Evolutionary conservation across 2,888 invertebrate species (phyloP).

Genomic region (Metalampra italica): DNA sequence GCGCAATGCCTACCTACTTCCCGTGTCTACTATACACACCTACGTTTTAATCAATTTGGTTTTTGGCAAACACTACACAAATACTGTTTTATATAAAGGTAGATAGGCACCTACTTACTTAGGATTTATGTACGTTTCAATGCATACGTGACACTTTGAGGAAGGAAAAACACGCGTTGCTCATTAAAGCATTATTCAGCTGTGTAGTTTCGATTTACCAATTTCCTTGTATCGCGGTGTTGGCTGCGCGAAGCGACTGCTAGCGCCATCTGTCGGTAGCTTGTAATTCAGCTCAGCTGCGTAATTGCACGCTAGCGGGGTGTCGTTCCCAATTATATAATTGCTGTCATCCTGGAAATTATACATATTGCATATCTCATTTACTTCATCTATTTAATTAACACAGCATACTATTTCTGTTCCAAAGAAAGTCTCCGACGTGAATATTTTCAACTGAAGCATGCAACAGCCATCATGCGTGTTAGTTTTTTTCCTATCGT

Average conservation of each 20-base stretch:
- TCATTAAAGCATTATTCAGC: constrained; percentile 1
- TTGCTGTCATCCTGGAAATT: constrained; percentile 7
- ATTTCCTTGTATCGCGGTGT: constrained; percentile 3
- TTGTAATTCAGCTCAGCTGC: constrained; percentile 3
- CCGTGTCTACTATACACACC: not conserved
- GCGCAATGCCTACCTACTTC: constrained; percentile 9
- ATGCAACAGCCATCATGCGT: no score
- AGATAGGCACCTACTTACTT: not conserved
- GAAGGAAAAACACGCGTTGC: not conserved
- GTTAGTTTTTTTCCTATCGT: no score
- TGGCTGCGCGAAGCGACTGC: constrained; percentile 3
- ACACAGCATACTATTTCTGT: not conserved
- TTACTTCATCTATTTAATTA: constrained; percentile 2
- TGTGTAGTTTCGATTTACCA: constrained; percentile 4
- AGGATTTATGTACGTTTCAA: not conserved
- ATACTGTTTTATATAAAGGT: no score
- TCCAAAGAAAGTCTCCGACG: not conserved
- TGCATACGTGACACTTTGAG: not conserved
- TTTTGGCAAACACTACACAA: no score
- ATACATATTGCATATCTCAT: not conserved
- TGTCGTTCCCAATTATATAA: not conserved
- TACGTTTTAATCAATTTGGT: not conserved
- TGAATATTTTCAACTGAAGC: no score
- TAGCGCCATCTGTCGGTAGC: constrained; percentile 22
- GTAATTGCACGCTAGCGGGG: constrained; percentile 2